These are phyloP conservation scores for Tenodera sinensis DNA, from an alignment of 2,888 invertebrate species.

Conservation along the genomic window DNA sequence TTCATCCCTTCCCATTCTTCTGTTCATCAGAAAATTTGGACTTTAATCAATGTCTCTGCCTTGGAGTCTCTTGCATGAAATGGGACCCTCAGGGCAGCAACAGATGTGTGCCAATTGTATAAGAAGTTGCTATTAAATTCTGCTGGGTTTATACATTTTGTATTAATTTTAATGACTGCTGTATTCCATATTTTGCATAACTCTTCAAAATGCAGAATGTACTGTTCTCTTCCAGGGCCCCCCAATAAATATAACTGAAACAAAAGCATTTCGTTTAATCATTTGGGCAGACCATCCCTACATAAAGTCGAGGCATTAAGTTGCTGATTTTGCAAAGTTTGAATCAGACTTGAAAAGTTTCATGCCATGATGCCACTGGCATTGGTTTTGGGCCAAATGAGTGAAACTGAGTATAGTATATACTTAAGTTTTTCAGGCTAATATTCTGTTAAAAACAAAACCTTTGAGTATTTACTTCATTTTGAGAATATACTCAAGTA, in stretches of 20 bases:
- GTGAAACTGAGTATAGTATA: too few species aligned
- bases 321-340: too few species aligned
- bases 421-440: too few species aligned
- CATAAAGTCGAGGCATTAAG: neutral
- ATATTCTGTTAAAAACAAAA: too few species aligned
- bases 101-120: conserved; percentile 32
- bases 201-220: conserved; percentile 31
- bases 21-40: neutral
- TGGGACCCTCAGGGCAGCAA: conserved; percentile 12
- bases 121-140: conserved; percentile 26
- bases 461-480: too few species aligned
- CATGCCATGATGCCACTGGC: too few species aligned
- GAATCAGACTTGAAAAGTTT: too few species aligned
- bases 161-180: conserved; percentile 34
- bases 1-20: conserved; percentile 11
- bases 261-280: conserved; percentile 9
- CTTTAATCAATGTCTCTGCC: conserved; percentile 14
- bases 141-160: conserved; percentile 34
- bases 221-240: conserved; percentile 34
- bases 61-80: neutral
- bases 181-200: conserved; percentile 33
- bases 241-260: conserved; percentile 33
- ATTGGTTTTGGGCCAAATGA: too few species aligned
- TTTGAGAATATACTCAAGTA: too few species aligned
- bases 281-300: neutral